Conservation (phyloP, 1,140 invertebrate species). For the Nilaparvata lugens region DNA sequence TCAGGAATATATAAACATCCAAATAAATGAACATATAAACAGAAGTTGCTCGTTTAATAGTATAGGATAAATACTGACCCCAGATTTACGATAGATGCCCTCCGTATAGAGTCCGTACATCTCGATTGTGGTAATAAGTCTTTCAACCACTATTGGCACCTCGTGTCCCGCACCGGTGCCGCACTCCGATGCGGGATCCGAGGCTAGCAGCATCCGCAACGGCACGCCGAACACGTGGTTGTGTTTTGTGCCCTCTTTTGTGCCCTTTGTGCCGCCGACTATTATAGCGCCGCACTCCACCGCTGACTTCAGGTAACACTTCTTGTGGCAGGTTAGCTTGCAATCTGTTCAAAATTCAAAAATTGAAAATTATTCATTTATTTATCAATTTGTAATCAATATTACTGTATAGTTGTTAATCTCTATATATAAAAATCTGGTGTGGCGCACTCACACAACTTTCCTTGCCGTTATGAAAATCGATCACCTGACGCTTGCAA, state of each 20-base stretch:
- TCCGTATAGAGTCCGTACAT: constrained; percentile 85
- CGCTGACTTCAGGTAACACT: constrained; percentile 67
- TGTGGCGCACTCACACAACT: too few relatives aligned
- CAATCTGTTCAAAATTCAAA: constrained; percentile 52
- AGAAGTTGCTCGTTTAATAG: too few relatives aligned
- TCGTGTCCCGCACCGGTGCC: constrained; percentile 59
- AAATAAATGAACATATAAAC: too few relatives aligned
- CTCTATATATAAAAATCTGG: too few relatives aligned
- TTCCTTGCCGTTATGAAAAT: too few relatives aligned
- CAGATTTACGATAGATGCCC: constrained; percentile 89
- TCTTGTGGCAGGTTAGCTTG: constrained; percentile 90
- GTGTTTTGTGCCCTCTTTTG: constrained; percentile 27
- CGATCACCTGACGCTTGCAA: too few relatives aligned
- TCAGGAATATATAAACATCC: too few relatives aligned
- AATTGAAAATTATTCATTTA: constrained; percentile 8
- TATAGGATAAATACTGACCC: constrained; percentile 53
- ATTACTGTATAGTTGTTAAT: too few relatives aligned
- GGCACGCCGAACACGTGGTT: constrained; percentile 22
- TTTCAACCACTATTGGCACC: constrained; percentile 77
- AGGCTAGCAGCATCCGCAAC: constrained; percentile 36
- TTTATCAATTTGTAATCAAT: too few relatives aligned
- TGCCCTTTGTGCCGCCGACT: constrained; percentile 3
- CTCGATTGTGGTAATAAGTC: constrained; percentile 83
- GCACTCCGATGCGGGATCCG: too few relatives aligned
- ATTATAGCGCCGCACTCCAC: constrained; percentile 38